Percentiles rank a stretch among this genome's conserved stretches.
Conservation (phyloP, 2,888 invertebrate species). For the Danaus chrysippus region DNA sequence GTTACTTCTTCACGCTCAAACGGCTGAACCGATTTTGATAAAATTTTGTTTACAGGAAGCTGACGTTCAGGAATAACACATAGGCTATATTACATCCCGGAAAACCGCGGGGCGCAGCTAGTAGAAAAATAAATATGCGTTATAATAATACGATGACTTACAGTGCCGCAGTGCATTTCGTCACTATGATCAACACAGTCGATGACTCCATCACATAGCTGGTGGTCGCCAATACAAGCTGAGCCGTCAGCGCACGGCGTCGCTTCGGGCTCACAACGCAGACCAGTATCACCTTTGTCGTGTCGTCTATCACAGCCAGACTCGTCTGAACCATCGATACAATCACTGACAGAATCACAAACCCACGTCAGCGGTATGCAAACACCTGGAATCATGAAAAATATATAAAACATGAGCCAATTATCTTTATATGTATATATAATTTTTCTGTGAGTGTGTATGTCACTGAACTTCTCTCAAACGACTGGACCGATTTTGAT, state of each 20-base stretch:
- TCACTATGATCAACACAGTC: conserved; percentile 81
- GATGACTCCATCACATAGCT: conserved; percentile 86
- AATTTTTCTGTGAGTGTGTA: too few species aligned
- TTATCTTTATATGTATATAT: not conserved
- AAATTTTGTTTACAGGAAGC: too few species aligned
- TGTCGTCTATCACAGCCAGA: conserved; percentile 42
- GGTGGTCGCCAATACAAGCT: conserved; percentile 81
- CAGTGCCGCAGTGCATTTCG: conserved; percentile 71
- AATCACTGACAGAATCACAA: conserved; percentile 90
- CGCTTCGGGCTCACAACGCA: conserved; percentile 73
- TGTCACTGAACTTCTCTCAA: too few species aligned
- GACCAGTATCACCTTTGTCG: conserved; percentile 23
- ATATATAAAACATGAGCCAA: not conserved
- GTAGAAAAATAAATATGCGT: too few species aligned
- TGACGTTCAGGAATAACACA: too few species aligned
- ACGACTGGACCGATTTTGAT: not conserved
- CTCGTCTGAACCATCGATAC: conserved; percentile 90
- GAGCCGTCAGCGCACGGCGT: conserved; percentile 82
- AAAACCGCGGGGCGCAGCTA: too few species aligned
- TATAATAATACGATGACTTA: conserved; percentile 23
- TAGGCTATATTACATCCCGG: too few species aligned
- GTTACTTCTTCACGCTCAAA: too few species aligned
- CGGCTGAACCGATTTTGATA: too few species aligned
- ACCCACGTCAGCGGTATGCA: conserved; percentile 89
- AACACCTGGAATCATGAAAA: conserved; percentile 66